Conservation (phyloP, 2,797 vertebrate genomes). For the Poecile montanus region DNA sequence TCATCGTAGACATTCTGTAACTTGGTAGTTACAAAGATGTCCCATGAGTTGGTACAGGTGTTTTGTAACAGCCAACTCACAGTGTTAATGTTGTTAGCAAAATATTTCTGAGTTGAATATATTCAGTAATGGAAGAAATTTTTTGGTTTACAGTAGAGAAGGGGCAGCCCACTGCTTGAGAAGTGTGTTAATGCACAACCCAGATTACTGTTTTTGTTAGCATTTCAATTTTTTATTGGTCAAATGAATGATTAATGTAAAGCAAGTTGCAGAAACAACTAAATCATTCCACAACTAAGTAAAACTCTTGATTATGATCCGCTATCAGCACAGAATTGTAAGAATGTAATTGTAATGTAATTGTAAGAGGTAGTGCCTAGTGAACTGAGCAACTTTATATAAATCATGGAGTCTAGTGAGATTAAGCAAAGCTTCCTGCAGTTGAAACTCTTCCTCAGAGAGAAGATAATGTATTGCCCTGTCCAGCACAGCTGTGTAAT, state of each 20-base stretch:
- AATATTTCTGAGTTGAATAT: neutral
- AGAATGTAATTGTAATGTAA: neutral
- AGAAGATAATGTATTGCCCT: neutral
- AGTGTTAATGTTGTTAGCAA: neutral
- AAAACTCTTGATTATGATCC: neutral
- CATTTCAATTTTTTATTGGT: neutral
- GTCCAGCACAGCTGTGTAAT: neutral
- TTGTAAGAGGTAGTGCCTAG: neutral
- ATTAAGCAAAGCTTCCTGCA: neutral
- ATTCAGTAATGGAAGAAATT: neutral
- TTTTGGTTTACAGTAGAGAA: neutral
- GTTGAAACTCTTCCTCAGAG: fast-evolving
- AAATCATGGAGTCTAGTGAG: neutral
- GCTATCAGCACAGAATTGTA: neutral
- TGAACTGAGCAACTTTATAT: fast-evolving
- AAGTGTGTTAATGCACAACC: neutral
- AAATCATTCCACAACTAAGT: neutral
- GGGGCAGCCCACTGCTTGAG: neutral
- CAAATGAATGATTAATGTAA: neutral
- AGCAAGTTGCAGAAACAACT: neutral
- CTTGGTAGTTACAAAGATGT: neutral
- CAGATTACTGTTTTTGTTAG: neutral
- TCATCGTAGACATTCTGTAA: neutral
- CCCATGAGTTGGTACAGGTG: neutral
- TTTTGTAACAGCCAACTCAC: neutral